A percentile compares a stretch with the other conserved stretches of the same genome.
These are phyloP conservation scores for Dendrocopos noguchii DNA, from an alignment of 2,113 vertebrate genomes.

Conservation along the genomic window DNA sequence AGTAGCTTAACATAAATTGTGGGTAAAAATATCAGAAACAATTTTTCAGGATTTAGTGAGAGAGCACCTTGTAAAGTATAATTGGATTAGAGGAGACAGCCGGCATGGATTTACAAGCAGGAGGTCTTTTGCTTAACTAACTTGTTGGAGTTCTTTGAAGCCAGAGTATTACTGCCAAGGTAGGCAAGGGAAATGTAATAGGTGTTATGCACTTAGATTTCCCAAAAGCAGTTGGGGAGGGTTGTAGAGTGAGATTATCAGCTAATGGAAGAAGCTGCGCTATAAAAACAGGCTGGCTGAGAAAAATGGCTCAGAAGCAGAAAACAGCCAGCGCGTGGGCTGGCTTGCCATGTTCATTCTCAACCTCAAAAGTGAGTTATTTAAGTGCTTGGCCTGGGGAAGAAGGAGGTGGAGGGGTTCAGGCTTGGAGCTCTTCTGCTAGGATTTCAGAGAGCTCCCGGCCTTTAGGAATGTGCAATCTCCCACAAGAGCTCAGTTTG, in stretches of 20 bases:
- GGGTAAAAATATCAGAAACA: constrained; percentile 73
- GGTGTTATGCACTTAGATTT: constrained; percentile 47
- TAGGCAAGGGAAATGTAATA: constrained; percentile 48
- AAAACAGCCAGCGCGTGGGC: constrained; percentile 35
- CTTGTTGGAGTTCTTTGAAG: constrained; percentile 72
- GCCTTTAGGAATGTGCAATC: background rate
- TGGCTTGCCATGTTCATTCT: constrained; percentile 26
- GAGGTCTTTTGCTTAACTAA: constrained; percentile 67
- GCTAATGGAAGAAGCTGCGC: constrained; percentile 50
- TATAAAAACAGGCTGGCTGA: background rate
- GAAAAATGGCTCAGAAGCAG: constrained; percentile 38
- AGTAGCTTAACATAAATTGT: constrained; percentile 73
- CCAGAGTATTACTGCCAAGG: constrained; percentile 37
- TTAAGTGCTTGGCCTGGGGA: constrained; percentile 43
- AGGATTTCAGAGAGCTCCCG: background rate
- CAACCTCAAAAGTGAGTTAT: constrained; percentile 33
- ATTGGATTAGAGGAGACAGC: constrained; percentile 76
- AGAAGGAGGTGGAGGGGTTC: constrained; percentile 18
- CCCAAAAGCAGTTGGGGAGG: constrained; percentile 64
- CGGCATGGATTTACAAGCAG: constrained; percentile 66
- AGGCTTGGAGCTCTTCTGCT: background rate
- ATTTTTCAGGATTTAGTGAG: constrained; percentile 69
- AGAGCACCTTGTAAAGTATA: constrained; percentile 74
- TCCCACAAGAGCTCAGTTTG: background rate
- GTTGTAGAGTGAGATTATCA: constrained; percentile 55